Conservation (phyloP, 2,797 vertebrate genomes). For the Crax fasciolata region DNA sequence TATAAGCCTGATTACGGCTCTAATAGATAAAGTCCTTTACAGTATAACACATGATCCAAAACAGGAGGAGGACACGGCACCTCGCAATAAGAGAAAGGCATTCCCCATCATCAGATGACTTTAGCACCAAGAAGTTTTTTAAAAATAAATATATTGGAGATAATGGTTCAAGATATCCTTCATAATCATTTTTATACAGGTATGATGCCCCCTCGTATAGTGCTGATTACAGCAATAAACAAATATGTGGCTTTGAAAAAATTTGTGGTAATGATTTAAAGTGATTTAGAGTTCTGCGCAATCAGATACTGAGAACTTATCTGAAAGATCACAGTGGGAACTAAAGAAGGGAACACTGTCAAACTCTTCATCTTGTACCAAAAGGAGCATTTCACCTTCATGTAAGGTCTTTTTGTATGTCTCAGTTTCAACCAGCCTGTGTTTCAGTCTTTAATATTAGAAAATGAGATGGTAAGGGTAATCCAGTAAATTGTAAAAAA, state of each 20-base stretch:
- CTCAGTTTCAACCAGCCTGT: not conserved
- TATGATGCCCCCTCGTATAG: not conserved
- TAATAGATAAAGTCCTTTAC: not conserved
- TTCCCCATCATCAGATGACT: not conserved
- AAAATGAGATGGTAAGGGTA: not conserved
- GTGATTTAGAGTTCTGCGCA: not conserved
- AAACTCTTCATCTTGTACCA: not conserved
- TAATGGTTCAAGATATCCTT: not conserved
- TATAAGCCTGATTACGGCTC: not conserved
- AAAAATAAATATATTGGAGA: not conserved
- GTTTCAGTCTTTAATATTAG: not conserved
- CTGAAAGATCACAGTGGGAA: not conserved
- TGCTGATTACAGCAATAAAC: not conserved
- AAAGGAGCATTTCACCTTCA: not conserved
- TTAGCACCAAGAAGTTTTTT: not conserved
- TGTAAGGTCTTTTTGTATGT: not conserved
- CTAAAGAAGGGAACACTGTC: not conserved
- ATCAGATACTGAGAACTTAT: not conserved
- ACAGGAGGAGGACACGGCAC: not conserved
- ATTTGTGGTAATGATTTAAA: not conserved
- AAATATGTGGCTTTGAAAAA: not conserved
- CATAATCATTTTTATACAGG: not conserved
- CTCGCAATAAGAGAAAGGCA: not conserved
- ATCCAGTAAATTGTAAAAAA: not conserved
- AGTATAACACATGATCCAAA: not conserved